These are phyloP conservation scores for Choreutis nemorana DNA, from an alignment of 2,888 invertebrate species.

Conservation along the genomic window DNA sequence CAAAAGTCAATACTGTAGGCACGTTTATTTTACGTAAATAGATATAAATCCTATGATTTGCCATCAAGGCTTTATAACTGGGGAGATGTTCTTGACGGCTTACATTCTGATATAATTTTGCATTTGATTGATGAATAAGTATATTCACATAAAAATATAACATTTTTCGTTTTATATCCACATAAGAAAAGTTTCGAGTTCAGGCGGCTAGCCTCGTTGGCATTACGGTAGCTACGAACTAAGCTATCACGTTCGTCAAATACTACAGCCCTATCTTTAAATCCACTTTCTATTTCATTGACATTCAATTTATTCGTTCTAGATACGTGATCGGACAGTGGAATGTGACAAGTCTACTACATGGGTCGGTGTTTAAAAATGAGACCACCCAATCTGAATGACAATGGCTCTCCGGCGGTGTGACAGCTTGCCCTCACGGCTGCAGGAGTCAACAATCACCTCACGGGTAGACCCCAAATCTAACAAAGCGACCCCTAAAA, in stretches of 20 bases:
- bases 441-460: conserved; percentile 29
- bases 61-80: too few relatives aligned
- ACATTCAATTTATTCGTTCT: conserved; percentile 24
- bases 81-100: too few relatives aligned
- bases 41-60: background rate
- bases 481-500: conserved; percentile 14
- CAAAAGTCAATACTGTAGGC: conserved; percentile 2
- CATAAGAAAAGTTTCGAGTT: too few relatives aligned
- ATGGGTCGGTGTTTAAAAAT: conserved; percentile 31
- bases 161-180: too few relatives aligned
- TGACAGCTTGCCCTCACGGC: conserved; percentile 53
- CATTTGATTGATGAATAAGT: too few relatives aligned
- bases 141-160: too few relatives aligned
- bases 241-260: too few relatives aligned
- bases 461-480: conserved; percentile 15
- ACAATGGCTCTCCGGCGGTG: conserved; percentile 59
- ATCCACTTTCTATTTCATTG: background rate
- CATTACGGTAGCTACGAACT: too few relatives aligned
- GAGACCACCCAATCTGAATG: conserved; percentile 30
- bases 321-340: conserved; percentile 20
- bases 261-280: background rate
- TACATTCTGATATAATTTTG: too few relatives aligned
- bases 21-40: conserved; percentile 2
- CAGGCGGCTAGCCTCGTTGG: too few relatives aligned
- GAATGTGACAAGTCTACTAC: conserved; percentile 17